Conservation (phyloP, 2,113 vertebrate genomes). For the Seriola quinqueradiata region DNA sequence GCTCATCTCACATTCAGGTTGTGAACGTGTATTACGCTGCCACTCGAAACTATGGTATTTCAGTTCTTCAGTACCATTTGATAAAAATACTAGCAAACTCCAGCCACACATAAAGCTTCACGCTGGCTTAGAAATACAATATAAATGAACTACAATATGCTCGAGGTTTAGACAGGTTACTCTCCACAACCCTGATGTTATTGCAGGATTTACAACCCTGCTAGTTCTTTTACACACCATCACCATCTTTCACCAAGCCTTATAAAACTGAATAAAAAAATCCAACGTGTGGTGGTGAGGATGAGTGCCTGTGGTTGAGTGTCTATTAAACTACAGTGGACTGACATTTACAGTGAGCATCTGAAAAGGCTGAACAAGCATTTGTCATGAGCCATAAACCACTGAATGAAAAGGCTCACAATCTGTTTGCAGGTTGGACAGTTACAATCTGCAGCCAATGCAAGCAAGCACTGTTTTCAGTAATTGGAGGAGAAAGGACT, state of each 20-base stretch:
- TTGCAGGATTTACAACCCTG: not conserved
- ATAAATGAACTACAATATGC: not conserved
- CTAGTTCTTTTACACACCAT: not conserved
- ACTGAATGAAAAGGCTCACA: slow-evolving; percentile 31
- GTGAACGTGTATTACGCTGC: too few species aligned
- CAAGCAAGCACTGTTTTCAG: not conserved
- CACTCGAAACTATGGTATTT: too few species aligned
- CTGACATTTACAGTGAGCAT: slow-evolving; percentile 64
- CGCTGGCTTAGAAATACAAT: not conserved
- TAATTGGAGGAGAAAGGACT: not conserved
- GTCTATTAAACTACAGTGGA: slow-evolving; percentile 27
- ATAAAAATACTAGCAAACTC: not conserved
- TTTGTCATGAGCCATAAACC: slow-evolving; percentile 59
- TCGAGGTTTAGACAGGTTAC: too few species aligned
- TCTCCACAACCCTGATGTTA: not conserved
- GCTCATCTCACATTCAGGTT: too few species aligned
- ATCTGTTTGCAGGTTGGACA: slow-evolving; percentile 39
- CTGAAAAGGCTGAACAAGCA: slow-evolving; percentile 60
- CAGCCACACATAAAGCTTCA: not conserved
- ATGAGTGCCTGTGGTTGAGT: slow-evolving; percentile 17
- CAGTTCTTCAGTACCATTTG: too few species aligned
- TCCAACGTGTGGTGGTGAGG: not conserved
- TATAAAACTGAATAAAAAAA: not conserved
- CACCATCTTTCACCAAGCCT: not conserved
- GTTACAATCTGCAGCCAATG: slow-evolving; percentile 45